Evolutionary conservation across 2,113 vertebrate species (phyloP), one percentile per base, ranked within the genome.

Genomic region (Anhinga anhinga): DNA sequence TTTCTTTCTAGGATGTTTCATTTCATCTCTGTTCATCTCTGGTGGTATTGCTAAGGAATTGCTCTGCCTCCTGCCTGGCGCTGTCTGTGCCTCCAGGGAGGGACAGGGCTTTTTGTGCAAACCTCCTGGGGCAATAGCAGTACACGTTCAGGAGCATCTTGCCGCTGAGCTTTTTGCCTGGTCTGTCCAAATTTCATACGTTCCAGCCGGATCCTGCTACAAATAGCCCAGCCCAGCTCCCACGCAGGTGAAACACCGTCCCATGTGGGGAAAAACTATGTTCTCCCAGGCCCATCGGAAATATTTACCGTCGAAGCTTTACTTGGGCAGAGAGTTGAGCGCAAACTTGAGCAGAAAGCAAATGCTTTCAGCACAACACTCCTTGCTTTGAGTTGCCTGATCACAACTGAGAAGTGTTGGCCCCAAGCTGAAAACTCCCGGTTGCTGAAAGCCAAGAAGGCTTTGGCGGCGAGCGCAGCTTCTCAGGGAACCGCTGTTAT

Each of bases 391-490:
- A 96, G 82, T 84, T 17, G 91, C 78, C 53, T 69, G 87, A 91
- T 94, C 89, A 72, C 91, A 93, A 87, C 90, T 91, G 93, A 94
- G 93, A 92, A 97, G 74, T 56, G 90, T 45, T 97, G 95, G 96
- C 95, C 96, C 82, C 67, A 76, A 94, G 84, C 93, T 93, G 82
- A 87, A 90, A 85, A 90, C 81, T 96, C 90, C 38, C 0, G 0
- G 82, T 63, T 94, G 95, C 88, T 88, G 92, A 49, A 72, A 96
- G 92, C 97, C 95, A 88, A 94, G 90, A 70, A 88, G 96, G 58
- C 91, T 96, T 94, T 96, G 95, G 96, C 93, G 79, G 87, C 15
- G 36, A 92, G 95, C 0, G 0, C 70, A 7, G 93, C 90, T 94
- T 56, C 94, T 45, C 79, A 36, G 70, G 9, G 90, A 95, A 79